Percentiles rank a stretch among this genome's conserved stretches.
phyloP scores from a whole-genome alignment of 2,888 invertebrate species.

The Hydroisotoma schaefferi region DNA sequence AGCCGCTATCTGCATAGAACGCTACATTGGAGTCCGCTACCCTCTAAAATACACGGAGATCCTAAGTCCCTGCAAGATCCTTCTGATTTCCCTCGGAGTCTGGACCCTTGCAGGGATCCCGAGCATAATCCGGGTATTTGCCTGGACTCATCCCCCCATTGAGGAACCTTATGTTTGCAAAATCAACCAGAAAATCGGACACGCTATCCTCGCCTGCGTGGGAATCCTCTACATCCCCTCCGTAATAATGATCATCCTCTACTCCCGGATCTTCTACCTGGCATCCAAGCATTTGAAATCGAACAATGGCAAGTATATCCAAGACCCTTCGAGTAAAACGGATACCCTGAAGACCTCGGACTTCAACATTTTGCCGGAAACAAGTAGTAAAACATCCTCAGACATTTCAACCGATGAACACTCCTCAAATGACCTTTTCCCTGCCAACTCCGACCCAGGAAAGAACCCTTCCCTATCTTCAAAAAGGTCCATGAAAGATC shows the following conservation, averaged over 20 bases:
- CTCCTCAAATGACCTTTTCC: no score
- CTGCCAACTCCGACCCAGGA: background rate
- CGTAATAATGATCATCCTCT: slow-evolving; percentile 32
- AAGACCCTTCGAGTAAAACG: no score
- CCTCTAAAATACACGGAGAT: slow-evolving; percentile 26
- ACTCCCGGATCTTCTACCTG: slow-evolving; percentile 27
- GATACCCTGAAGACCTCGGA: slow-evolving; percentile 6
- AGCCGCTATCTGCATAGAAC: slow-evolving; percentile 36
- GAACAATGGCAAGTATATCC: no score
- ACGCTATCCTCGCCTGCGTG: slow-evolving; percentile 30
- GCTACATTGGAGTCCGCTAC: slow-evolving; percentile 39
- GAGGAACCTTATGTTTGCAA: slow-evolving; percentile 7
- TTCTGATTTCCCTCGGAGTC: slow-evolving; percentile 19
- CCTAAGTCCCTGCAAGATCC: slow-evolving; percentile 19
- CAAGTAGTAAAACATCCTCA: no score
- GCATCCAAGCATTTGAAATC: slow-evolving; percentile 21
- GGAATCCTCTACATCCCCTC: slow-evolving; percentile 37
- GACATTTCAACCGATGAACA: background rate
- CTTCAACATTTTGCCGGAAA: no score
- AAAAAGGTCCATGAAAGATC: background rate
- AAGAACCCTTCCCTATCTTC: background rate
- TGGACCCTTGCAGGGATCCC: slow-evolving; percentile 26
- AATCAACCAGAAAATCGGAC: slow-evolving; percentile 36
- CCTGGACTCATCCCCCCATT: slow-evolving; percentile 22
- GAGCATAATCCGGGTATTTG: slow-evolving; percentile 7